A percentile compares a stretch with the other conserved stretches of the same genome.
Conservation (phyloP, 1,140 invertebrate species). For the Palaemon carinicauda region DNA sequence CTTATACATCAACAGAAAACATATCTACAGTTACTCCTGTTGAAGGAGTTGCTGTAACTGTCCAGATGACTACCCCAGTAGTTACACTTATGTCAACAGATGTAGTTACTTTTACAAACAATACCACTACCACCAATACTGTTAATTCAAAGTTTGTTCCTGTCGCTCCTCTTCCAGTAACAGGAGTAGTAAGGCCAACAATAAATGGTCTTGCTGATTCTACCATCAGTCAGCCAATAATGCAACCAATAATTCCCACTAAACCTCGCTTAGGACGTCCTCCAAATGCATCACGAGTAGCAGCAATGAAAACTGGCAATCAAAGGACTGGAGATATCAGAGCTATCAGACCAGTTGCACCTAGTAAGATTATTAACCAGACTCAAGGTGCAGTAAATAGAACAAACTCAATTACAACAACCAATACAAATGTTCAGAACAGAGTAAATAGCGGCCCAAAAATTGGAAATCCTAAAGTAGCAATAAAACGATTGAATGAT, state of each 20-base stretch:
- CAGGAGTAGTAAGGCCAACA: not conserved
- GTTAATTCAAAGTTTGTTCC: not conserved
- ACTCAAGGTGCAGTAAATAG: not conserved
- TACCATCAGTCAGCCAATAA: not conserved
- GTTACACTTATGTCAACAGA: not conserved
- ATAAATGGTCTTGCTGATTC: not conserved
- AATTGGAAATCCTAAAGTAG: conserved; percentile 3
- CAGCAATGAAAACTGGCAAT: not conserved
- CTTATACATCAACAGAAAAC: conserved; percentile 20
- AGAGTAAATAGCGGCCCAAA: conserved; percentile 24
- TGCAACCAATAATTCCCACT: conserved; percentile 41
- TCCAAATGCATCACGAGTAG: conserved; percentile 38
- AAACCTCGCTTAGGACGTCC: conserved; percentile 36
- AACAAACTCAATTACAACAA: not conserved
- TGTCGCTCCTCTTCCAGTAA: not conserved
- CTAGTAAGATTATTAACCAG: not conserved
- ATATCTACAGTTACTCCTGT: conserved; percentile 10
- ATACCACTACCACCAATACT: not conserved
- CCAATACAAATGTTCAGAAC: not conserved
- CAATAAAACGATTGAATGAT: conserved; percentile 27
- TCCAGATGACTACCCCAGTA: not conserved
- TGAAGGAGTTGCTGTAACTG: not conserved
- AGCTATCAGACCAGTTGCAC: not conserved
- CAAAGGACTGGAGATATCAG: not conserved
- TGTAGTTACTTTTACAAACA: conserved; percentile 11